Evolutionary conservation across 1,140 invertebrate species (phyloP), one percentile per base, ranked within the genome.

Genomic region (Calliopsis andreniformis): DNA sequence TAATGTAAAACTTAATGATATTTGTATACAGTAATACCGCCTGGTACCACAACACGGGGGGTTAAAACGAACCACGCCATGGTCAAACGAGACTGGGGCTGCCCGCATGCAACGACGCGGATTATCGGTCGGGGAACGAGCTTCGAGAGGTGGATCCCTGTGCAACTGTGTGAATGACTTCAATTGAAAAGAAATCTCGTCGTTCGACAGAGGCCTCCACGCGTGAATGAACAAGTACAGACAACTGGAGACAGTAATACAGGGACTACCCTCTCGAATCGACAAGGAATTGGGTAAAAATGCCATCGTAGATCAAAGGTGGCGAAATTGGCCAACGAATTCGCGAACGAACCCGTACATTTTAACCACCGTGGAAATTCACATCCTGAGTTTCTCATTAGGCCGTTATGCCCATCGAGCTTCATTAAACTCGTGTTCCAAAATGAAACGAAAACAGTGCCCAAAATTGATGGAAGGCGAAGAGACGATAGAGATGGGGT

Each of bases 1-100:
- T 91, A 89, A 91, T 91, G 89, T 90, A 91, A 91, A 91, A 91
- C 89, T 85, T 91, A 90, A 91, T 87, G 86, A 92, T 92, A 92
- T 92, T 92, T 92, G 89, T 92, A 92, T 92, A 92, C 89, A 89
- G 86, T 89, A 82, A 87, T 88, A 79, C 82, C 87, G 87, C 79
- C 81, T 85, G 85, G 85, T 88, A 86, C 78, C 87, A 86, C 81
- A 79, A 84, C 85, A 89, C 85, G 86, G 78, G 35, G 83, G 79
- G 76, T 79, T 86, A 66, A 85, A 76, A 80, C 73, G 76, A 45
- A 66, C 79, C 83, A 85, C 87, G 85, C 90, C 88, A 88, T 89
- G 87, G 87, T 87, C 82, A 86, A 66, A 87, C 82, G 80, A 83
- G 79, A 90, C 82, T 83, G 87, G 79, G 84, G 84, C 84, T 88